Conservation (phyloP, 1,140 invertebrate species). For the Caenorhabditis latens region DNA sequence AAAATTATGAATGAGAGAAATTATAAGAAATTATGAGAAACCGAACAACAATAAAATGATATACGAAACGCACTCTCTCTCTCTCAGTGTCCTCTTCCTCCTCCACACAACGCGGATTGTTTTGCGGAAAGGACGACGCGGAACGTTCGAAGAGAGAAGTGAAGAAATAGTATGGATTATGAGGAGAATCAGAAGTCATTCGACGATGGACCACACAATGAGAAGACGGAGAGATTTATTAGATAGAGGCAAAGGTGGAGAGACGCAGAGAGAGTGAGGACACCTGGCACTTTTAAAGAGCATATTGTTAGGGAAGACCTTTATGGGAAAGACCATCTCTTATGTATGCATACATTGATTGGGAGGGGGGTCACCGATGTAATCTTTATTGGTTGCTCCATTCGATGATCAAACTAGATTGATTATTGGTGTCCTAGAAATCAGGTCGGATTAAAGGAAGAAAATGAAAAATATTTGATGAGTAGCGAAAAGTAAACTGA, state of each 20-base stretch:
- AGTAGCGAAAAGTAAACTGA: background rate
- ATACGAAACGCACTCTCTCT: slow-evolving; percentile 10
- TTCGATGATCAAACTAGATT: background rate
- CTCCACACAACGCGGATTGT: background rate
- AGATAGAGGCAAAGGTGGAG: background rate
- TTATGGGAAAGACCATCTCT: background rate
- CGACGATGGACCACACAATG: slow-evolving; percentile 6
- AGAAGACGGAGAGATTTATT: background rate
- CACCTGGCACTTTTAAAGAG: slow-evolving; percentile 18
- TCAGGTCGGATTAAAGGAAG: background rate
- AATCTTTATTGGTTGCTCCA: background rate
- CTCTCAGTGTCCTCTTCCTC: background rate
- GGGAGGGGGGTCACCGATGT: background rate
- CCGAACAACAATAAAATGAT: slow-evolving; percentile 37
- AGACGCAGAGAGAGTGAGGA: slow-evolving; percentile 14
- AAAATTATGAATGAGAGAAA: background rate
- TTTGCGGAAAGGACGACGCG: slow-evolving; percentile 51
- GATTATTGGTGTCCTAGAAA: background rate
- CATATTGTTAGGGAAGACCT: background rate
- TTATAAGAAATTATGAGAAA: slow-evolving; percentile 16
- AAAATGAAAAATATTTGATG: background rate
- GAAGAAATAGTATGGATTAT: background rate
- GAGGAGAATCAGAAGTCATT: slow-evolving; percentile 4
- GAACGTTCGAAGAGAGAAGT: background rate
- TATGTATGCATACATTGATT: background rate